A percentile compares a stretch with the other conserved stretches of the same genome.
These are phyloP conservation scores for Phymanthus crucifer DNA, from an alignment of 92 coral and sea anemone genomes.

Conservation along the genomic window DNA sequence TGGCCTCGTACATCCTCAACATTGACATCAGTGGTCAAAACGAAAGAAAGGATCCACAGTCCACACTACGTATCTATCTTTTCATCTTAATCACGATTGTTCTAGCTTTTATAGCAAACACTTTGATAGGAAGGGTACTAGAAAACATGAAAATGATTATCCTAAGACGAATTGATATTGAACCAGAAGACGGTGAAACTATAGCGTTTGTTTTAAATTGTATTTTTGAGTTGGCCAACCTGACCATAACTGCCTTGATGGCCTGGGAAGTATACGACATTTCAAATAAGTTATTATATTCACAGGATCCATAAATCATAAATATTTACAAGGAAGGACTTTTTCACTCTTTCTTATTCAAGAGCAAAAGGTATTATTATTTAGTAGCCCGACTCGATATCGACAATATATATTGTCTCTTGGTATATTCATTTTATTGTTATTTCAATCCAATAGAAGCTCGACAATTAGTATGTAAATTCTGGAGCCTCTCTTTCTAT, in stretches of 20 bases:
- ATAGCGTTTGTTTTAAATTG: constrained; percentile 11
- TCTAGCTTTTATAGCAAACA: constrained; percentile 31
- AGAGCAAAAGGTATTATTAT: too few relatives aligned
- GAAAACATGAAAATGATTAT: constrained; percentile 20
- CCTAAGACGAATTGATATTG: neutral
- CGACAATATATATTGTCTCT: too few relatives aligned
- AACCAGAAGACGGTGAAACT: constrained; percentile 18
- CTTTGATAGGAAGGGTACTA: constrained; percentile 29
- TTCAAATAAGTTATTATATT: constrained; percentile 10
- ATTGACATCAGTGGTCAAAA: neutral
- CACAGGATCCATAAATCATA: neutral
- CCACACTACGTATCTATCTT: neutral
- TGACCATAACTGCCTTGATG: constrained; percentile 29
- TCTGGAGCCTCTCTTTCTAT: too few relatives aligned
- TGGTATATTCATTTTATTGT: too few relatives aligned
- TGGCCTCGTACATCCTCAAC: constrained; percentile 14
- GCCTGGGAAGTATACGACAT: constrained; percentile 35
- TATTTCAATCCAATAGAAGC: too few relatives aligned
- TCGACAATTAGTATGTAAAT: too few relatives aligned
- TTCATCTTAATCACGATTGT: constrained; percentile 10
- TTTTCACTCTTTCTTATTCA: too few relatives aligned
- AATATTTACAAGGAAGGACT: neutral
- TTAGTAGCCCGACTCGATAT: too few relatives aligned
- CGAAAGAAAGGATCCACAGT: neutral
- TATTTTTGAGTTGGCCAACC: constrained; percentile 24